Evolutionary conservation across 2,888 invertebrate genomes (phyloP).

Genomic region (Cecidostiba fungosa): DNA sequence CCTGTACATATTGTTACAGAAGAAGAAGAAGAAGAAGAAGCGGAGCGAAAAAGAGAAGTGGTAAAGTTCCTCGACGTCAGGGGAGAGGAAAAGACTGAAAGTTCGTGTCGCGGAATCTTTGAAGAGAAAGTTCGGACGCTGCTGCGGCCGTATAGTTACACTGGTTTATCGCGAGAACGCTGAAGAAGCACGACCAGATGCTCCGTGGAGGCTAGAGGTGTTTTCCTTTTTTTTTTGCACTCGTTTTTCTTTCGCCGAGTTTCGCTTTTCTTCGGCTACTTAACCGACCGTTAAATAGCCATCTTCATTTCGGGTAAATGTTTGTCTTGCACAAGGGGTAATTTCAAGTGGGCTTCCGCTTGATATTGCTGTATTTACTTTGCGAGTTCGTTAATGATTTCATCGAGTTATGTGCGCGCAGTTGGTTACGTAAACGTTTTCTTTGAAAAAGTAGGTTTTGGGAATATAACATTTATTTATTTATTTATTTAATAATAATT

Average conservation of each 20-base stretch:
- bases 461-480: too few relatives aligned
- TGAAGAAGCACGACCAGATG: neutral
- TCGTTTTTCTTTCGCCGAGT: neutral
- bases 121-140: neutral
- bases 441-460: too few relatives aligned
- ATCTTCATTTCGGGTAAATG: constrained; percentile 26
- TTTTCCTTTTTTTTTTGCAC: neutral
- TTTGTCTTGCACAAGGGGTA: constrained; percentile 5
- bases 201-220: neutral
- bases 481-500: too few relatives aligned
- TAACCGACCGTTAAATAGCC: constrained; percentile 41
- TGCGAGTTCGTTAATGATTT: neutral
- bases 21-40: constrained; percentile 8
- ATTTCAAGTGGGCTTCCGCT: neutral
- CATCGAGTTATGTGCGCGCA: neutral
- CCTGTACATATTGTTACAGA: constrained; percentile 22
- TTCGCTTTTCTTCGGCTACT: constrained; percentile 22
- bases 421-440: neutral
- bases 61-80: neutral
- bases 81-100: neutral
- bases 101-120: constrained; percentile 41
- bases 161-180: constrained; percentile 16
- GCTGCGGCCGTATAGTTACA: neutral
- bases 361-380: neutral
- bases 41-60: neutral